Evolutionary conservation across 2,888 invertebrate genomes (phyloP), one percentile per base, ranked within the genome.

Genomic region (Celastrina argiolus): DNA sequence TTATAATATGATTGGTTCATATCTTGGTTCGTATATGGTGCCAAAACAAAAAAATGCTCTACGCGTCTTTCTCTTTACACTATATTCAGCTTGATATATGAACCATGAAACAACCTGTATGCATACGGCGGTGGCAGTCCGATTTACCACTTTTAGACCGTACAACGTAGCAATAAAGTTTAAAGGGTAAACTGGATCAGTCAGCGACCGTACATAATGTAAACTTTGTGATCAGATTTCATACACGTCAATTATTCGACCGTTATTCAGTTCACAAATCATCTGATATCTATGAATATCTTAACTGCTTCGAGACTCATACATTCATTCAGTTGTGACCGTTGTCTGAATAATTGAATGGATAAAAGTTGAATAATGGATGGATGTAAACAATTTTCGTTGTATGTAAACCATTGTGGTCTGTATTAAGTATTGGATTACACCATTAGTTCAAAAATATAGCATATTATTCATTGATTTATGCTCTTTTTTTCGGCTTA

Each of bases 281-380:
- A 61, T 51, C 51, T 14, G 51, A 51, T 61, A 61, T 39, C 61
- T 61, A 61, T 61, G 61, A 61, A 61, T 61, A 61, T 36, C 61
- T 61, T 61, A 18, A 36, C 61, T 18, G 61, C 36, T 36, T 61
- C 12, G 36, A 22, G 8, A 14, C 22, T 61, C 26, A 61, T 61
- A 22, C 36, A 61, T 61, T 61, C 61, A 39, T 61, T 61, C 61
- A 61, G 5, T 61, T 56, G 56, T 28, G 26, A 56, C 58, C 61
- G 39, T 61, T 61, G 18, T 36, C 16, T 61, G 61, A 61, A 61
- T 61, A 39, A 61, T 59, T 61, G 39, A 61, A 61, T 61, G 22
- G 22, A 39, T 61, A 22, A 61, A 36, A 59, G 34, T 34, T 59
- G 51, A 51, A 51, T 51, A 51, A 51, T 51, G 51, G 22, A 51